phyloP scores from a whole-genome alignment of 2,797 vertebrate species.

The Tamandua tetradactyla region DNA sequence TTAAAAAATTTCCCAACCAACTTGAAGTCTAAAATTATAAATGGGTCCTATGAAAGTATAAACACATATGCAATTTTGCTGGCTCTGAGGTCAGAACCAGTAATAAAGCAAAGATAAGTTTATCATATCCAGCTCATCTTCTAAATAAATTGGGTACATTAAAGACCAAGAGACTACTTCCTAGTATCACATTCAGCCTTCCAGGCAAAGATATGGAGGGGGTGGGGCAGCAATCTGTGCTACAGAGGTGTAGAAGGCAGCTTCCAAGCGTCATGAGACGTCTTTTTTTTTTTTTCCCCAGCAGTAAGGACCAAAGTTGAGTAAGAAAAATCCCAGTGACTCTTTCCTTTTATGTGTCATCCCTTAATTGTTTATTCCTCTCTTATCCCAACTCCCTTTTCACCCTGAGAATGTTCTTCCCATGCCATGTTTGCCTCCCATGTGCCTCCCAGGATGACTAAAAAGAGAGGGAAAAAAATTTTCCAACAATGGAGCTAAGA shows the following conservation, averaged over 20 bases:
- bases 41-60: slow-evolving; percentile 73
- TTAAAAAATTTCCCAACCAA: slow-evolving; percentile 79
- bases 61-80: slow-evolving; percentile 75
- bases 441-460: slow-evolving; percentile 72
- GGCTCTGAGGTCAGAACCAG: slow-evolving; percentile 64
- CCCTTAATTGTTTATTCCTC: slow-evolving; percentile 40
- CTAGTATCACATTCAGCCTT: not conserved
- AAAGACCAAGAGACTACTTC: not conserved
- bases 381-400: slow-evolving; percentile 36
- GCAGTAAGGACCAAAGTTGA: not conserved
- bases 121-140: slow-evolving; percentile 51
- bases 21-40: slow-evolving; percentile 81
- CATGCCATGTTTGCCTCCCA: slow-evolving; percentile 64
- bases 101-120: slow-evolving; percentile 44
- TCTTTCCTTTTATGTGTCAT: slow-evolving; percentile 56
- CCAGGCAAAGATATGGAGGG: not conserved
- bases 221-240: too few species aligned
- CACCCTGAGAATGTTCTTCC: slow-evolving; percentile 66
- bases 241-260: not conserved
- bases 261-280: not conserved
- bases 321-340: slow-evolving; percentile 41
- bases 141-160: slow-evolving; percentile 27
- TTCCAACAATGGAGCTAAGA: slow-evolving; percentile 56
- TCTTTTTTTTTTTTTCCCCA: slow-evolving; percentile 58
- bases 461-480: slow-evolving; percentile 22